Conservation (phyloP, 2,888 invertebrate genomes). For the Dicranocentrus wangi region DNA sequence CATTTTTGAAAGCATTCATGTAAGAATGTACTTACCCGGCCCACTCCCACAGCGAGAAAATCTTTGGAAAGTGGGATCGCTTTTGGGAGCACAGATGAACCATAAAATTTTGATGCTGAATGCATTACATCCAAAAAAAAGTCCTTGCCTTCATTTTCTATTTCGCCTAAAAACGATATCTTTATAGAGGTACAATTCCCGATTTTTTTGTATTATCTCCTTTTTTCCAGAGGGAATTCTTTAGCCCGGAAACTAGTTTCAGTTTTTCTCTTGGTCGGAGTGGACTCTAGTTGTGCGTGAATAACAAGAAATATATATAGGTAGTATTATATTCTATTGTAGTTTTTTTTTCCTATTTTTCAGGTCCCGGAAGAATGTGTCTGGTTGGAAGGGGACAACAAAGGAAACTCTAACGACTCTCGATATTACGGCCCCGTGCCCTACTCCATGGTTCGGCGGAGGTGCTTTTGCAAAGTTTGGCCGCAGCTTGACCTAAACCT, state of each 20-base stretch:
- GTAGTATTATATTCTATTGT: background rate
- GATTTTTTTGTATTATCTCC: background rate
- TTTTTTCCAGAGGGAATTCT: constrained; percentile 16
- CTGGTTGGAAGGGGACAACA: constrained; percentile 95
- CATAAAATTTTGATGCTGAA: constrained; percentile 32
- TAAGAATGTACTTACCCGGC: too few species aligned
- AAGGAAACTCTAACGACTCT: constrained; percentile 86
- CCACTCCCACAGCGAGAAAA: background rate
- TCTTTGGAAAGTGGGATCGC: background rate
- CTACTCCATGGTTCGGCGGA: constrained; percentile 85
- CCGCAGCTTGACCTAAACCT: constrained; percentile 76
- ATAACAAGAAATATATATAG: too few species aligned
- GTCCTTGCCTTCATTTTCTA: constrained; percentile 1
- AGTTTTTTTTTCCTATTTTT: constrained; percentile 8
- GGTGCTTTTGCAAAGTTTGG: constrained; percentile 87
- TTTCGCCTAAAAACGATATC: constrained; percentile 11
- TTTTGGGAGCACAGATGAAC: constrained; percentile 12
- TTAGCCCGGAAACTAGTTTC: background rate
- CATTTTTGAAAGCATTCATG: too few species aligned
- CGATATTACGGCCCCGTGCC: constrained; percentile 90
- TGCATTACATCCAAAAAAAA: background rate
- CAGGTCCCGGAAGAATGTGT: constrained; percentile 84
- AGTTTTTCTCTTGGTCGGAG: background rate
- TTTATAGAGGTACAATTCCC: background rate
- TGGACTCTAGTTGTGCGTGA: background rate